These are phyloP conservation scores for Cervus canadensis DNA, from an alignment of 2,113 vertebrate species.

Conservation along the genomic window DNA sequence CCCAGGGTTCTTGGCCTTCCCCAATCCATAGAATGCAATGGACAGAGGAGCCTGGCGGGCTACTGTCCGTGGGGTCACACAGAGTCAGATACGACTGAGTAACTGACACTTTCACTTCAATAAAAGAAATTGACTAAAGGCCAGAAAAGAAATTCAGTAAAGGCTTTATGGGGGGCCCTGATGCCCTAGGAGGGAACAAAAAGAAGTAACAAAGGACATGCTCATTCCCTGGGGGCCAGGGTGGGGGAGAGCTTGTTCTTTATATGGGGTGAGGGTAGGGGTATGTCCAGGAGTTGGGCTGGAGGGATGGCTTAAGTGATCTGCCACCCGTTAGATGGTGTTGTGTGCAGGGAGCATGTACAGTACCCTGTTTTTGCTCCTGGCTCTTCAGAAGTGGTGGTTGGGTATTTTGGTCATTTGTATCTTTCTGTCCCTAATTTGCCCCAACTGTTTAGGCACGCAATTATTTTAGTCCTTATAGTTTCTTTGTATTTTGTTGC, in stretches of 20 bases:
- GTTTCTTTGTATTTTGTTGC: not conserved
- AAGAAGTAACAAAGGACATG: not conserved
- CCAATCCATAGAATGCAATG: not conserved
- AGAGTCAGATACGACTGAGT: not conserved
- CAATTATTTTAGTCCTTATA: not conserved
- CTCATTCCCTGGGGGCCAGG: not conserved
- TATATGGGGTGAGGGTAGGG: not conserved
- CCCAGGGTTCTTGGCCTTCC: not conserved
- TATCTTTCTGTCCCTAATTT: not conserved
- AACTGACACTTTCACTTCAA: not conserved
- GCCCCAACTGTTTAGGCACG: not conserved
- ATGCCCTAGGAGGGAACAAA: not conserved
- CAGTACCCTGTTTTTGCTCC: not conserved
- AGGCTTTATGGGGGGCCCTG: not conserved
- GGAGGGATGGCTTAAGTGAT: not conserved
- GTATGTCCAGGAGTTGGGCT: not conserved
- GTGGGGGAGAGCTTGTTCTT: not conserved
- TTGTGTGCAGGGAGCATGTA: not conserved
- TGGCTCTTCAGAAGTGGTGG: not conserved
- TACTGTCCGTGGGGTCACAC: not conserved
- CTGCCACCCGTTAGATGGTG: not conserved
- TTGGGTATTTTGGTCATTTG: not conserved
- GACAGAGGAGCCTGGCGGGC: not conserved
- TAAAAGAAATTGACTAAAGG: not conserved
- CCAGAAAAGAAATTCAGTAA: not conserved